A percentile compares a stretch with the other conserved stretches of the same genome.
phyloP scores from a whole-genome alignment of 2,797 vertebrate species.

The Acridotheres tristis region DNA sequence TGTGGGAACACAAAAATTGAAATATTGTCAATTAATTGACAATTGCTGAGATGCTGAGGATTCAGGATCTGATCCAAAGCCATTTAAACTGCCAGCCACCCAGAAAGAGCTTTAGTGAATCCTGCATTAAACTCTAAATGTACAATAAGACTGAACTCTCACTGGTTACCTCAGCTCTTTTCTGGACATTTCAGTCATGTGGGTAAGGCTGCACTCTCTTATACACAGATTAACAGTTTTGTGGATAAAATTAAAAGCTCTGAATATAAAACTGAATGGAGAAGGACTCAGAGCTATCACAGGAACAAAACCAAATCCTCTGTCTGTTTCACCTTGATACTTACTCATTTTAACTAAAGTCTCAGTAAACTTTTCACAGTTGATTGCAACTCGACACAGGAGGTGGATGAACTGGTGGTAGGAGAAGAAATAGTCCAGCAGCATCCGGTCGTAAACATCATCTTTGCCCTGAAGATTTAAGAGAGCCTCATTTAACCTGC shows the following conservation, averaged over 20 bases:
- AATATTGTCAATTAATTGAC: background rate
- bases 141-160: background rate
- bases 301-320: background rate
- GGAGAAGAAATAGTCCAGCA: constrained; percentile 97
- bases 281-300: background rate
- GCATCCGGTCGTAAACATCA: constrained; percentile 96
- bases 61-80: background rate
- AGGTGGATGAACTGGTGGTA: constrained; percentile 99
- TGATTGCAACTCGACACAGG: constrained; percentile 96
- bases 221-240: fast-evolving
- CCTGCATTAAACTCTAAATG: background rate
- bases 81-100: background rate
- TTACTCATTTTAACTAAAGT: constrained; percentile 97
- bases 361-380: constrained; percentile 98
- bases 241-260: background rate
- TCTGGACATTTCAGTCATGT: fast-evolving
- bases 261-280: background rate
- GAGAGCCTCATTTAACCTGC: constrained; percentile 40
- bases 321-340: constrained; percentile 71
- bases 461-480: constrained; percentile 92
- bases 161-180: background rate
- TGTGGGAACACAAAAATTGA: background rate
- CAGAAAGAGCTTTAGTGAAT: background rate
- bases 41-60: background rate
- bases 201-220: background rate